Base-by-base conservation (phyloP, 1,140 invertebrate genomes). In the Adelges cooleyi region DNA sequence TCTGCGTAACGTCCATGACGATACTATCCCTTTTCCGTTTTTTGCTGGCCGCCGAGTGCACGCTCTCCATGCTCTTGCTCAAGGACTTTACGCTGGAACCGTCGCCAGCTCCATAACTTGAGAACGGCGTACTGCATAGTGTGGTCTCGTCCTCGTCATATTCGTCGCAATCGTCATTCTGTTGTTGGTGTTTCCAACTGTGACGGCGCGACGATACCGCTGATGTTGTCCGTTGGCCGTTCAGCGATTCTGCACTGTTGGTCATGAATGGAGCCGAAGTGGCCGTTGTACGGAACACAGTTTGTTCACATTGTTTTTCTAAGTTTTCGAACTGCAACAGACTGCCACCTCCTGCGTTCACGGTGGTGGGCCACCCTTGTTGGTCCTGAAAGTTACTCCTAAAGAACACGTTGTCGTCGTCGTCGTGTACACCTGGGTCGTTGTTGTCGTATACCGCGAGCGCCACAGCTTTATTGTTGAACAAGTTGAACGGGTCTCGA, bases 251-350 rank as follows among this genome's bases (percentile, higher is more conserved):
- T 0, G 65, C n/a, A 15, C 54, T 66, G 42, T 66, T 66, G 22
- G 54, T 25, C 38, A 62, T 54, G 54, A 71, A 72, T 2, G 70
- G 71, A 20, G 70, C 68, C 2, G 66, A 33, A 1, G 72, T 69
- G 11, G 70, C 70, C 1, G 69, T 65, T 1, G 70, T 68, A 22
- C 69, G 49, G 65, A 73, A 74, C 17, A 71, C 67, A 18, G 68
- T 68, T 42, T 72, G 69, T 38, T 69, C 68, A 56, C 71, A 86
- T 38, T 84, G 84, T 67, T 83, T 79, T 70, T 87, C 86, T 52
- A 90, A 75, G 0, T 82, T 86, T 73, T 90, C 87, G 72, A 90
- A 90, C 73, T 89, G 87, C 23, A 89, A 77, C 25, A 90, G 76
- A 59, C 86, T 88, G 42, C 84, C 56, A 1, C 56, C 42, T 1